Base-by-base conservation (phyloP, 2,797 vertebrate species). In the Halcyon badia region DNA sequence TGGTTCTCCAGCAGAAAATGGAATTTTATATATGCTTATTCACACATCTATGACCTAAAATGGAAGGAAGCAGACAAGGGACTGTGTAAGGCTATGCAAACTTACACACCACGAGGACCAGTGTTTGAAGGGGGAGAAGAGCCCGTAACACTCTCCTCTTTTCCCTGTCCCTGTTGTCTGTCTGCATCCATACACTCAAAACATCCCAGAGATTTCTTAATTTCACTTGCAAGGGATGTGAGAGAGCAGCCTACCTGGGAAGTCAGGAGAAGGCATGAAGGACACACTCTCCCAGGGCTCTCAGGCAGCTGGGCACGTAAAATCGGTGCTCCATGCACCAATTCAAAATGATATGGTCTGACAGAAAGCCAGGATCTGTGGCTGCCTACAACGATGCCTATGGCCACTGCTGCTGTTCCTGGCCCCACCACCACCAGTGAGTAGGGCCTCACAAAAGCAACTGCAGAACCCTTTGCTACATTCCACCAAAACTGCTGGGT, bases 291-390 rank as follows among this genome's bases (percentile, higher is more conserved):
- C 30, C 17, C 49, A 65, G 54, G 41, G 49, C 25, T 46, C 33
- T 87, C 78, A 33, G 54, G 51, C 20, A 68, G 66, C 0, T 0
- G 26, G 17, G 17, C 33, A 79, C 0, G 0, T 28, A 33, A 25
- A 41, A 25, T 35, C 0, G 0, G 24, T 60, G 65, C 60, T 49
- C 35, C 28, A 56, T 13, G 14, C 30, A 80, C 41, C 42, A 39
- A 5, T 26, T 49, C 35, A 52, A 61, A 89, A 68, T 9, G 1
- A 0, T 14, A 17, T 2, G 10, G 24, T 42, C 61, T 62, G 65
- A 58, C 33, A 76, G 17, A 79, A 82, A 79, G 49, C 28, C 49
- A 73, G 22, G 12, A 17, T 10, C 60, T 77, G 42, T n/a, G 49
- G 26, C 71, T 83, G 68, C 42, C 52, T 56, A 14, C 24, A 25